These are phyloP conservation scores for Hirtodrosophila histrioides DNA, from an alignment of 2,888 invertebrate genomes.

Conservation along the genomic window DNA sequence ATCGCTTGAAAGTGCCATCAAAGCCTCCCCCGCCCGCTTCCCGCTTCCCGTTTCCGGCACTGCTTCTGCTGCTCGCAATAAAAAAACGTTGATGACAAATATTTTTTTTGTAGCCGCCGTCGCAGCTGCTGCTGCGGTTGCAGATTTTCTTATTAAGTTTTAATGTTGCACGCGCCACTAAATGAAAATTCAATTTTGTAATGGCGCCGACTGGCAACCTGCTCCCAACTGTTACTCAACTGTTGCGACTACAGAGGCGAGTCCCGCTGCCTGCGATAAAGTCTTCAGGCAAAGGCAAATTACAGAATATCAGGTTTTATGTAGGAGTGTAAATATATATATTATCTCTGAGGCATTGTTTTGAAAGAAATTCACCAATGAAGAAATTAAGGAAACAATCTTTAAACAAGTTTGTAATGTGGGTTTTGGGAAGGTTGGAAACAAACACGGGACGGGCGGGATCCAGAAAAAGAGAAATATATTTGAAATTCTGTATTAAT, in stretches of 20 bases:
- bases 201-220: slow-evolving; percentile 39
- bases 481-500: too few relatives aligned
- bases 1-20: slow-evolving; percentile 50
- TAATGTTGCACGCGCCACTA: slow-evolving; percentile 70
- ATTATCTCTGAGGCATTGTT: too few relatives aligned
- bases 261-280: too few relatives aligned
- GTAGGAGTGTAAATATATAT: too few relatives aligned
- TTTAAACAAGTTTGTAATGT: too few relatives aligned
- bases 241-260: background rate
- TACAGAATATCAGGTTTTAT: too few relatives aligned
- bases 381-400: too few relatives aligned
- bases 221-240: background rate
- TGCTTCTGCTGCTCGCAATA: slow-evolving; percentile 44
- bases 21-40: slow-evolving; percentile 27
- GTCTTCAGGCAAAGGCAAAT: too few relatives aligned
- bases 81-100: slow-evolving; percentile 58
- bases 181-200: slow-evolving; percentile 78
- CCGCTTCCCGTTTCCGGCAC: slow-evolving; percentile 5
- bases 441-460: too few relatives aligned
- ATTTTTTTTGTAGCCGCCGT: slow-evolving; percentile 9
- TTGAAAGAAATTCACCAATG: too few relatives aligned
- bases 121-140: slow-evolving; percentile 39
- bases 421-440: too few relatives aligned
- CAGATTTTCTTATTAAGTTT: slow-evolving; percentile 79
- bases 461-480: too few relatives aligned